A percentile compares a stretch with the other conserved stretches of the same genome.
These are phyloP conservation scores for Babyrousa celebensis DNA, from an alignment of 2,797 vertebrate species.

Conservation along the genomic window DNA sequence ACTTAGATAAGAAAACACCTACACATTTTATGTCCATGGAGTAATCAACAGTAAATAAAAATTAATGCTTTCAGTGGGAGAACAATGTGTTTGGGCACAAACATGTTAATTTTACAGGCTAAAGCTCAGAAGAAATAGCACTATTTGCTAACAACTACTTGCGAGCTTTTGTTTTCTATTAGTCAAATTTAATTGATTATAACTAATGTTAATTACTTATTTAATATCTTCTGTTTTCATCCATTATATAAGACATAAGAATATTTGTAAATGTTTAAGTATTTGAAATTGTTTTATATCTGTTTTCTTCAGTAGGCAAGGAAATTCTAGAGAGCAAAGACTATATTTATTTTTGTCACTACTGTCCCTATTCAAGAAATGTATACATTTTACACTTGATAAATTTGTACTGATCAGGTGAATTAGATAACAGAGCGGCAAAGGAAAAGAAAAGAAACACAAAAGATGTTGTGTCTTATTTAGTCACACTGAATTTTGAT, in stretches of 20 bases:
- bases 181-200: not conserved
- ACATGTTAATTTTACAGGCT: not conserved
- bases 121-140: not conserved
- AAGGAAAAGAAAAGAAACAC: not conserved
- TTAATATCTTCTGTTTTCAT: not conserved
- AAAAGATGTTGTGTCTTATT: not conserved
- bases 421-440: not conserved
- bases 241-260: not conserved
- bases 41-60: constrained; percentile 45
- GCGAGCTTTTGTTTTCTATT: not conserved
- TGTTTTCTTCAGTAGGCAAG: not conserved
- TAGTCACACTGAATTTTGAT: not conserved
- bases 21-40: not conserved
- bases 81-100: not conserved
- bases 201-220: not conserved
- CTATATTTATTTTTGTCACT: not conserved
- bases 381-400: not conserved
- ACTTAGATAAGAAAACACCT: not conserved
- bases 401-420: not conserved
- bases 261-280: not conserved
- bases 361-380: not conserved
- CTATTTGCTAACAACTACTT: not conserved
- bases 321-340: not conserved
- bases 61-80: not conserved
- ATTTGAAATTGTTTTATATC: not conserved